Conservation (phyloP, 2,797 vertebrate genomes). For the Poecilia wingei region DNA sequence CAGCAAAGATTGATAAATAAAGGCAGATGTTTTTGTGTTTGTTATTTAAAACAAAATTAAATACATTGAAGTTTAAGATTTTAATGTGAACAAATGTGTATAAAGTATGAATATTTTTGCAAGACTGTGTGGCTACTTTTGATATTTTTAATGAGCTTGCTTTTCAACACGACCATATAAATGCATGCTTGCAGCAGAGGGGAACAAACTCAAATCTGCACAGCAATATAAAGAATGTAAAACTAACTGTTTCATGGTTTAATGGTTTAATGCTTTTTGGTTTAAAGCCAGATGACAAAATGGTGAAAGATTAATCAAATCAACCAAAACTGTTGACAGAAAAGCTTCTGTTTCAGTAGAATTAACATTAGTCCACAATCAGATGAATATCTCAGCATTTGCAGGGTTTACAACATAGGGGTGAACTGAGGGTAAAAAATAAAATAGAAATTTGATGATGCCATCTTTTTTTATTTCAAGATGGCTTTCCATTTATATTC, state of each 20-base stretch:
- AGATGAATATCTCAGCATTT: background rate
- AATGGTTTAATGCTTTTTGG: conserved; percentile 14
- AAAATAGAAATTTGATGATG: conserved; percentile 11
- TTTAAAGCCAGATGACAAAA: conserved; percentile 9
- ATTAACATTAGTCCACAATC: conserved; percentile 6
- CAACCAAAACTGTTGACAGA: conserved; percentile 26
- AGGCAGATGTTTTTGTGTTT: background rate
- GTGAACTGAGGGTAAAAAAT: background rate
- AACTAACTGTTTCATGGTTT: background rate
- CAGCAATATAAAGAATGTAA: background rate
- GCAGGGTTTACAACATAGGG: background rate
- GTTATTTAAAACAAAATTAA: background rate
- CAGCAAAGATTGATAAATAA: background rate
- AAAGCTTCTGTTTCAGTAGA: conserved; percentile 28
- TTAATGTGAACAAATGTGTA: background rate
- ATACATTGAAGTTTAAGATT: background rate
- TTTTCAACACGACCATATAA: background rate
- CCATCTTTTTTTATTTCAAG: conserved; percentile 3
- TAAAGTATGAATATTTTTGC: background rate
- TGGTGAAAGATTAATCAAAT: conserved; percentile 29
- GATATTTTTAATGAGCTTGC: background rate
- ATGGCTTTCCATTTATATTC: conserved; percentile 3
- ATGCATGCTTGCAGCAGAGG: background rate
- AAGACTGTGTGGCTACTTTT: background rate
- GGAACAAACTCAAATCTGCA: background rate